Conservation (phyloP, 2,113 vertebrate species). For the Murina feae region DNA sequence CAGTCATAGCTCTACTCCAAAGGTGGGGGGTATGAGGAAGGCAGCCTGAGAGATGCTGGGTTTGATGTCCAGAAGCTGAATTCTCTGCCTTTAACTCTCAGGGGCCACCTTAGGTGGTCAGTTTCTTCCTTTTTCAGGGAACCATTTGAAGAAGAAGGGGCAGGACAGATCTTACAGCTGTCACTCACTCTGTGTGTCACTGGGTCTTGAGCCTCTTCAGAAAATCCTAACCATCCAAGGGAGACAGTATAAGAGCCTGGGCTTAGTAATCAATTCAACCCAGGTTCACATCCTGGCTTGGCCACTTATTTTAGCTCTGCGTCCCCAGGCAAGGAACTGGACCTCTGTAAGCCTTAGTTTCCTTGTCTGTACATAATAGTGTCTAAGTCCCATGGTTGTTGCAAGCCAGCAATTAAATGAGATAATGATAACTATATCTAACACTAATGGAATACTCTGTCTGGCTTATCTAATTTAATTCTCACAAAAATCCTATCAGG, state of each 20-base stretch:
- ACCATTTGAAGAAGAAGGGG: neutral
- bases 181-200: neutral
- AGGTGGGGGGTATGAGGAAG: neutral
- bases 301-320: neutral
- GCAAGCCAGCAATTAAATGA: neutral
- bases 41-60: neutral
- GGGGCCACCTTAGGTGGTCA: neutral
- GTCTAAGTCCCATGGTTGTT: neutral
- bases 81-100: neutral
- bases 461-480: neutral
- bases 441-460: neutral
- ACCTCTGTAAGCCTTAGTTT: neutral
- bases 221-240: neutral
- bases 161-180: neutral
- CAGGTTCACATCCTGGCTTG: neutral
- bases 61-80: neutral
- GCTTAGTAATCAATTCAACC: neutral
- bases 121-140: neutral
- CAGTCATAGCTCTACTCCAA: neutral
- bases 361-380: neutral
- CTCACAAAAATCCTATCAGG: neutral
- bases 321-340: neutral
- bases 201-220: neutral
- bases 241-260: neutral
- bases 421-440: neutral